A percentile compares a stretch with the other conserved stretches of the same genome.
Evolutionary conservation across 2,888 invertebrate genomes (phyloP).

Genomic region (Melangyna quadrimaculata): DNA sequence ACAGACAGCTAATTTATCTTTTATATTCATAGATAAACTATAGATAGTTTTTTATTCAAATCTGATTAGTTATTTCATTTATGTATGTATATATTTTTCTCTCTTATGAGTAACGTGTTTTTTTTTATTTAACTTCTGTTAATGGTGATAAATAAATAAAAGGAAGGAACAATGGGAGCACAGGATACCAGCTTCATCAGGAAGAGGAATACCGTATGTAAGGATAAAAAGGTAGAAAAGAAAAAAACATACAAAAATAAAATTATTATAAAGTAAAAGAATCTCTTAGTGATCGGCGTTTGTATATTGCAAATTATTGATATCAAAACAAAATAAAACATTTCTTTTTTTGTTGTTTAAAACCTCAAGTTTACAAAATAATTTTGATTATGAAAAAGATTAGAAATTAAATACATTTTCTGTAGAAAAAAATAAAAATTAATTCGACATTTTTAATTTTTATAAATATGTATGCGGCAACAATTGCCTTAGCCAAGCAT

Average conservation of each 20-base stretch:
- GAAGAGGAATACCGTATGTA: neutral
- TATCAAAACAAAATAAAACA: slow-evolving; percentile 50
- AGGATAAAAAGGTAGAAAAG: neutral
- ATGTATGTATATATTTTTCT: slow-evolving; percentile 35
- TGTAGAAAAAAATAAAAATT: slow-evolving; percentile 28
- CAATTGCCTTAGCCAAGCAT: slow-evolving; percentile 30
- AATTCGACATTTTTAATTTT: slow-evolving; percentile 8
- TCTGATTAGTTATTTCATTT: slow-evolving; percentile 62
- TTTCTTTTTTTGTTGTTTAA: slow-evolving; percentile 15
- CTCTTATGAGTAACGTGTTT: slow-evolving; percentile 54
- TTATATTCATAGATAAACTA: slow-evolving; percentile 63
- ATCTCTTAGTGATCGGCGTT: slow-evolving; percentile 55
- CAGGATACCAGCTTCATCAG: slow-evolving; percentile 8
- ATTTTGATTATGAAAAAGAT: neutral
- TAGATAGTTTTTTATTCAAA: slow-evolving; percentile 64
- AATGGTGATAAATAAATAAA: slow-evolving; percentile 54
- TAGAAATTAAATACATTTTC: slow-evolving; percentile 15
- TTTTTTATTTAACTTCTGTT: slow-evolving; percentile 30
- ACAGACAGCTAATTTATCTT: slow-evolving; percentile 51
- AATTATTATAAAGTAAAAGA: slow-evolving; percentile 51
- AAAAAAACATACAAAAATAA: slow-evolving; percentile 22
- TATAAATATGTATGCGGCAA: neutral
- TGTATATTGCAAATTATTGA: slow-evolving; percentile 56
- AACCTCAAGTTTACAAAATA: slow-evolving; percentile 18
- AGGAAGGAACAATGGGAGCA: slow-evolving; percentile 8